These are phyloP conservation scores for Phalanger gymnotis DNA, from an alignment of 2,797 vertebrate species.

Conservation along the genomic window DNA sequence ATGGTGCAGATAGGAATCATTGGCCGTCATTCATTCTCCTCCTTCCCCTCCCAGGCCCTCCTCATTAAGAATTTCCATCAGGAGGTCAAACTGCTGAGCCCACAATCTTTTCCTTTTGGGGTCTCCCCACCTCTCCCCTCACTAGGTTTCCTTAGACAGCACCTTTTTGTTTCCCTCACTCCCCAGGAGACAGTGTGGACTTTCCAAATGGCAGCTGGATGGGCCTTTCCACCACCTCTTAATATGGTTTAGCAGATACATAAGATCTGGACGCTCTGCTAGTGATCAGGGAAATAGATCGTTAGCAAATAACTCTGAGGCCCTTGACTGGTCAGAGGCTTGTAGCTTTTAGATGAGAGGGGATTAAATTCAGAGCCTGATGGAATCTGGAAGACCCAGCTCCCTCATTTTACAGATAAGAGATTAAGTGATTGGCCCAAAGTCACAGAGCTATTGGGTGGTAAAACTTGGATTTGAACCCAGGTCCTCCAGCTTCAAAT, in stretches of 20 bases:
- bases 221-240: fast-evolving
- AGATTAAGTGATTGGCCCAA: background rate
- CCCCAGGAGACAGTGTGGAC: background rate
- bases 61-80: background rate
- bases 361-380: background rate
- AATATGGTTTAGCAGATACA: background rate
- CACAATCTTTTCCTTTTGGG: background rate
- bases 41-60: background rate
- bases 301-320: background rate
- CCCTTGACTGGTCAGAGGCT: background rate
- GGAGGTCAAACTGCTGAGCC: background rate
- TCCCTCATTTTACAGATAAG: background rate
- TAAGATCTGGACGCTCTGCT: background rate
- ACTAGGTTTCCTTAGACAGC: background rate
- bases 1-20: background rate
- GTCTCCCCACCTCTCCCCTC: background rate
- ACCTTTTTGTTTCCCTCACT: background rate
- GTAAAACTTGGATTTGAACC: background rate
- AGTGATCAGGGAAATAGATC: background rate
- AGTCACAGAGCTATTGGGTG: background rate
- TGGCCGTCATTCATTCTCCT: background rate
- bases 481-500: background rate
- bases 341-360: background rate
- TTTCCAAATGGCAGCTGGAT: background rate
- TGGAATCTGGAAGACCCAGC: background rate